Evolutionary conservation across 2,797 vertebrate species (phyloP).

Genomic region (Myotis planiceps): DNA sequence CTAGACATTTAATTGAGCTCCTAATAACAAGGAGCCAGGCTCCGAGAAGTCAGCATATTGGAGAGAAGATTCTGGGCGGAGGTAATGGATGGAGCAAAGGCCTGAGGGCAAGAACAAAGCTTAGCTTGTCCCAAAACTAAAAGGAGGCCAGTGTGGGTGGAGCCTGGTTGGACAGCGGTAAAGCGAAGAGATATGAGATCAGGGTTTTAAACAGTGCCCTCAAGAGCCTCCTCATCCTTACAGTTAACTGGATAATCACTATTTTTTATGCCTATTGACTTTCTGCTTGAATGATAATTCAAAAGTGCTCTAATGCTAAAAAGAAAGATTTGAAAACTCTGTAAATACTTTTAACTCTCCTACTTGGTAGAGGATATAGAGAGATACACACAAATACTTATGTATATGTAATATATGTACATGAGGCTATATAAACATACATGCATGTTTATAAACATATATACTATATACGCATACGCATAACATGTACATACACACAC

Average conservation of each 20-base stretch:
- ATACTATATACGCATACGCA: background rate
- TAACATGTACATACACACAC: background rate
- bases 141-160: background rate
- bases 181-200: background rate
- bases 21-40: background rate
- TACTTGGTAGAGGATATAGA: background rate
- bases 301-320: background rate
- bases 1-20: background rate
- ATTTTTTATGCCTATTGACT: background rate
- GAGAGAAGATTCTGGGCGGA: background rate
- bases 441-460: background rate
- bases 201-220: background rate
- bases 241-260: background rate
- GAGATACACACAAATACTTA: background rate
- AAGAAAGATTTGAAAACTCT: background rate
- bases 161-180: background rate
- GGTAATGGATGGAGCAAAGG: background rate
- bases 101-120: background rate
- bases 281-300: slow-evolving; percentile 4
- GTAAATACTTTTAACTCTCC: background rate
- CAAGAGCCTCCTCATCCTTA: background rate
- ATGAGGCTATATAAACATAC: background rate
- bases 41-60: background rate
- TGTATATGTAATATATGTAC: background rate
- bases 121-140: background rate